phyloP scores from a whole-genome alignment of 2,888 invertebrate genomes.

The Xanthorhoe designata region DNA sequence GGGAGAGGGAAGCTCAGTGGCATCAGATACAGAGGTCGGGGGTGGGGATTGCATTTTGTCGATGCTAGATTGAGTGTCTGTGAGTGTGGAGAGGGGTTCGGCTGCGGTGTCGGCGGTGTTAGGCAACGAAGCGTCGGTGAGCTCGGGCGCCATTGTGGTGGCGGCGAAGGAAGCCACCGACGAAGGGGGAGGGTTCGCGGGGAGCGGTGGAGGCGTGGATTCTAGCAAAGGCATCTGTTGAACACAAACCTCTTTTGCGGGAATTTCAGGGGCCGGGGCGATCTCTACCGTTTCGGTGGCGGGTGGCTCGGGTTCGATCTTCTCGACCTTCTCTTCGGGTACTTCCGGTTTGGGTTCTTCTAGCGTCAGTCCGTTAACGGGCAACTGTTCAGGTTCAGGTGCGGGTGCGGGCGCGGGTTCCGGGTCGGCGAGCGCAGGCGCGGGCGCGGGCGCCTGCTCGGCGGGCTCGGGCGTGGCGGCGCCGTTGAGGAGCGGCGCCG shows the following conservation, averaged over 20 bases:
- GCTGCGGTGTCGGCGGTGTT: slow-evolving; percentile 71
- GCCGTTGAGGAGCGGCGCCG: slow-evolving; percentile 80
- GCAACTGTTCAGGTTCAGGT: slow-evolving; percentile 70
- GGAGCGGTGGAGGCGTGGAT: slow-evolving; percentile 89
- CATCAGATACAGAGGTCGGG: slow-evolving; percentile 38
- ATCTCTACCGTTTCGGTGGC: slow-evolving; percentile 66
- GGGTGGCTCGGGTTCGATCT: slow-evolving; percentile 67
- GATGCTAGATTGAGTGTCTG: slow-evolving; percentile 56
- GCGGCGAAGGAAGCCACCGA: slow-evolving; percentile 91
- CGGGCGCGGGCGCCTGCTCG: slow-evolving; percentile 63
- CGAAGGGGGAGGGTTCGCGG: slow-evolving; percentile 90
- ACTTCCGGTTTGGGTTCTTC: slow-evolving; percentile 67
- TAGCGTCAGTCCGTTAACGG: slow-evolving; percentile 74
- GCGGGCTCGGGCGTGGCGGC: slow-evolving; percentile 60
- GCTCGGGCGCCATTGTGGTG: slow-evolving; percentile 87
- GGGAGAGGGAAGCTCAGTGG: slow-evolving; percentile 50
- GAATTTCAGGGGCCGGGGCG: slow-evolving; percentile 74
- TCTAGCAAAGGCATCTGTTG: slow-evolving; percentile 87
- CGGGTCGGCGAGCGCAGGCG: slow-evolving; percentile 60
- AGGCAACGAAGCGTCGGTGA: slow-evolving; percentile 75
- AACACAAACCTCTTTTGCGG: slow-evolving; percentile 85
- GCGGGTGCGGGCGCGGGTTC: slow-evolving; percentile 47
- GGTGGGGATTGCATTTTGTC: slow-evolving; percentile 49
- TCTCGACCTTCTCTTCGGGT: slow-evolving; percentile 58
- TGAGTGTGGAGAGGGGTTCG: slow-evolving; percentile 59